Conservation (phyloP, 2,888 invertebrate genomes). For the Drosophila greeni region DNA sequence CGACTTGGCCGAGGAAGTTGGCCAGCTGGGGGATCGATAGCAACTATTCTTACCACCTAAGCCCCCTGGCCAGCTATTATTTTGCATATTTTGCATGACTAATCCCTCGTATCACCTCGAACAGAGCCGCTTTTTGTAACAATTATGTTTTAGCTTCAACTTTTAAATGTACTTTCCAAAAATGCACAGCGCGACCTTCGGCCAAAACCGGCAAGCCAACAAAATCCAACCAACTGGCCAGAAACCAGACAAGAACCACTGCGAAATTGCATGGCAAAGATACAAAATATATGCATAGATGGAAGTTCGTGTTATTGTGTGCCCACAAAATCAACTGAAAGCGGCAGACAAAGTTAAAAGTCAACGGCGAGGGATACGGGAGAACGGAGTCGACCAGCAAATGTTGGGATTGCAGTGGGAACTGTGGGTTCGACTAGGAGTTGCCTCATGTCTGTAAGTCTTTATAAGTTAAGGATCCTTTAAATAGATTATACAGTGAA, state of each 20-base stretch:
- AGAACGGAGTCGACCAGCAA: slow-evolving; percentile 50
- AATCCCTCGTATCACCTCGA: slow-evolving; percentile 25
- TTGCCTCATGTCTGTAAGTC: neutral
- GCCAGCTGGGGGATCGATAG: slow-evolving; percentile 5
- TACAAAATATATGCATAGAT: slow-evolving; percentile 26
- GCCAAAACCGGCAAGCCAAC: slow-evolving; percentile 31
- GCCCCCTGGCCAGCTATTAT: slow-evolving; percentile 20
- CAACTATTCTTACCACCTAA: neutral
- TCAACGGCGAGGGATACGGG: slow-evolving; percentile 41
- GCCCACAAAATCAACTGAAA: slow-evolving; percentile 32
- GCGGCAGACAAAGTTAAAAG: slow-evolving; percentile 57
- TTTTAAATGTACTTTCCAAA: slow-evolving; percentile 69
- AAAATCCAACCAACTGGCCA: slow-evolving; percentile 48
- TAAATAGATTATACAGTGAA: too few relatives aligned
- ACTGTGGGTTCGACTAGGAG: neutral
- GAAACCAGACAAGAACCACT: slow-evolving; percentile 41
- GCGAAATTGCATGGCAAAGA: slow-evolving; percentile 58
- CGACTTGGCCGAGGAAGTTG: slow-evolving; percentile 12
- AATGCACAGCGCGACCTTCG: slow-evolving; percentile 61
- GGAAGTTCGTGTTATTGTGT: slow-evolving; percentile 34
- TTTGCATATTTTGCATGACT: slow-evolving; percentile 25
- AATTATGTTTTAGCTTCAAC: slow-evolving; percentile 61
- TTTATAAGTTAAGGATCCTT: too few relatives aligned
- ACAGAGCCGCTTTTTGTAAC: slow-evolving; percentile 61
- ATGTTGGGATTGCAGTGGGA: neutral